phyloP scores from a whole-genome alignment of 53 echinoderm and acorn worm genomes.

The Pentamera pediparva region DNA sequence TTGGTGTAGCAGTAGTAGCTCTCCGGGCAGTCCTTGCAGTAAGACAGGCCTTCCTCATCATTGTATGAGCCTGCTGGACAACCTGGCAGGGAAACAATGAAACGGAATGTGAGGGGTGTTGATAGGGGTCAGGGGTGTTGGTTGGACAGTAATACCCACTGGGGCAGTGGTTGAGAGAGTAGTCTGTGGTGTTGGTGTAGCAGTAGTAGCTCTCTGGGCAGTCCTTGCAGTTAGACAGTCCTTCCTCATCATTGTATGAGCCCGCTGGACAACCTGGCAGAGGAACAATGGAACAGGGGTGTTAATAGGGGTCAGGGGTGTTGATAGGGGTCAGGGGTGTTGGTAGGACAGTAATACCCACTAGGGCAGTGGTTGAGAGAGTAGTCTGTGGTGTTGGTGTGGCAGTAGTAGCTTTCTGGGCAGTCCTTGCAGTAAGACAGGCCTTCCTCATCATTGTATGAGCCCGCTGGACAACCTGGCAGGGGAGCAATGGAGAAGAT shows the following conservation, averaged over 20 bases:
- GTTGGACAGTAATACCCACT: conserved; percentile 82
- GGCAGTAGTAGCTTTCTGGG: conserved; percentile 88
- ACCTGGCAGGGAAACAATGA: conserved; percentile 32
- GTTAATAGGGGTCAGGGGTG: conserved; percentile 85
- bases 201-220: conserved; percentile 93
- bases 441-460: conserved; percentile 63
- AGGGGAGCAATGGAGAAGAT: background rate
- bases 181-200: conserved; percentile 91
- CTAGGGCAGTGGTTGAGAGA: conserved; percentile 63
- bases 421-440: conserved; percentile 61
- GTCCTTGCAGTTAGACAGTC: conserved; percentile 49
- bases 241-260: conserved; percentile 63
- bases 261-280: conserved; percentile 77
- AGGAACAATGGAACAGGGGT: background rate
- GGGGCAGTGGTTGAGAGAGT: conserved; percentile 74
- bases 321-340: conserved; percentile 79
- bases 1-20: conserved; percentile 95
- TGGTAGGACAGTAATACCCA: conserved; percentile 85
- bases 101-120: conserved; percentile 54
- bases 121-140: conserved; percentile 79
- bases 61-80: conserved; percentile 86
- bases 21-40: conserved; percentile 70
- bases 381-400: conserved; percentile 92
- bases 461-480: conserved; percentile 78
- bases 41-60: conserved; percentile 44